These are phyloP conservation scores for Drosophila meridionalis DNA, from an alignment of 2,888 invertebrate genomes.

Conservation along the genomic window DNA sequence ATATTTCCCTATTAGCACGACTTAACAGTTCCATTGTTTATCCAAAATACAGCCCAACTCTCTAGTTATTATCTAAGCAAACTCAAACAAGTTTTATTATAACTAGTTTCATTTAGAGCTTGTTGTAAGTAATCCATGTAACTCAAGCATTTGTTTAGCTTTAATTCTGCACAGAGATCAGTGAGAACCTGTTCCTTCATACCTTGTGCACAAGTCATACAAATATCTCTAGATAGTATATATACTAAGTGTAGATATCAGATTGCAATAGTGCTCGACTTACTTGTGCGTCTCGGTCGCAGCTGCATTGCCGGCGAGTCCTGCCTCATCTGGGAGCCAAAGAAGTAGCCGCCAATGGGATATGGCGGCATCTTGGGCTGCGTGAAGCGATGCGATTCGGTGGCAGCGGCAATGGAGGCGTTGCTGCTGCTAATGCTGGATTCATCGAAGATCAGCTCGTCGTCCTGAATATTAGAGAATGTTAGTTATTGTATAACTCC, in stretches of 20 bases:
- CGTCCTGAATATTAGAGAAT: conserved; percentile 55
- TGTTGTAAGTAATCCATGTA: conserved; percentile 6
- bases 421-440: conserved; percentile 67
- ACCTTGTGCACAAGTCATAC: conserved; percentile 43
- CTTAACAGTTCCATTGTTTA: too few species aligned
- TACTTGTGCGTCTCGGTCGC: conserved; percentile 85
- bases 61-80: background rate
- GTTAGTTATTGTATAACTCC: conserved; percentile 5
- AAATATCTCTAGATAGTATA: conserved; percentile 11
- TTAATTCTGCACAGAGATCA: background rate
- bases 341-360: conserved; percentile 83
- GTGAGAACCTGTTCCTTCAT: conserved; percentile 41
- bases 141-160: too few species aligned
- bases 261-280: conserved; percentile 63
- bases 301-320: conserved; percentile 66
- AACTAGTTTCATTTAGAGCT: conserved; percentile 1
- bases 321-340: conserved; percentile 59
- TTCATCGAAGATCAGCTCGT: conserved; percentile 80
- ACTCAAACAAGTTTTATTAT: background rate
- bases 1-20: too few species aligned
- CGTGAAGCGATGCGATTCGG: conserved; percentile 78
- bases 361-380: conserved; percentile 85
- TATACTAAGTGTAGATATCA: conserved; percentile 1
- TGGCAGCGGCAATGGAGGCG: conserved; percentile 52
- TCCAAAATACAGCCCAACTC: background rate